phyloP scores from a whole-genome alignment of 2,797 vertebrate genomes.

The Dendrocincla fuliginosa region DNA sequence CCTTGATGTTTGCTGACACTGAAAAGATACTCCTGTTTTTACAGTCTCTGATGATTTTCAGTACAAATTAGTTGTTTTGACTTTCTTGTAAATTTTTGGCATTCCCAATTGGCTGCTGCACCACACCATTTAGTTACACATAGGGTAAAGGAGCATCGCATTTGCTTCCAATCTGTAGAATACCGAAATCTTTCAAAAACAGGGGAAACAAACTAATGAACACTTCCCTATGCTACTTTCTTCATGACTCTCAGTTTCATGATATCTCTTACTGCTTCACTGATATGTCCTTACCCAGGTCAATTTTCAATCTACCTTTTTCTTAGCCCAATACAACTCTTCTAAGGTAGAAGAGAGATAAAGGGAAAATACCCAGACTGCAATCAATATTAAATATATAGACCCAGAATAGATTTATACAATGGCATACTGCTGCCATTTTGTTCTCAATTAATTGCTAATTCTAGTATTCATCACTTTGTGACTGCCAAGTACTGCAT shows the following conservation, averaged over 20 bases:
- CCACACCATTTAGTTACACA: neutral
- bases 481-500: neutral
- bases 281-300: neutral
- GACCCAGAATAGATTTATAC: neutral
- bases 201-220: neutral
- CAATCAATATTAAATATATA: neutral
- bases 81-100: neutral
- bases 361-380: neutral
- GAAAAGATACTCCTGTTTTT: neutral
- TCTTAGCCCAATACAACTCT: neutral
- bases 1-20: too few relatives aligned
- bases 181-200: neutral
- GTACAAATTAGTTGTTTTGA: neutral
- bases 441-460: neutral
- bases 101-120: neutral
- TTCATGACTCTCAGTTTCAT: neutral
- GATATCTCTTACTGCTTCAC: neutral
- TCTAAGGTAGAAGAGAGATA: neutral
- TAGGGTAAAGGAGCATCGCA: rapidly evolving
- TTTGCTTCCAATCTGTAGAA: neutral
- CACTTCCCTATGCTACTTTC: neutral
- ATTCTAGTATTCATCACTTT: neutral
- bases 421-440: neutral
- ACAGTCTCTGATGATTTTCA: neutral
- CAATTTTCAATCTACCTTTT: neutral